Evolutionary conservation across 2,113 vertebrate species (phyloP).

Genomic region (Amphiprion percula): DNA sequence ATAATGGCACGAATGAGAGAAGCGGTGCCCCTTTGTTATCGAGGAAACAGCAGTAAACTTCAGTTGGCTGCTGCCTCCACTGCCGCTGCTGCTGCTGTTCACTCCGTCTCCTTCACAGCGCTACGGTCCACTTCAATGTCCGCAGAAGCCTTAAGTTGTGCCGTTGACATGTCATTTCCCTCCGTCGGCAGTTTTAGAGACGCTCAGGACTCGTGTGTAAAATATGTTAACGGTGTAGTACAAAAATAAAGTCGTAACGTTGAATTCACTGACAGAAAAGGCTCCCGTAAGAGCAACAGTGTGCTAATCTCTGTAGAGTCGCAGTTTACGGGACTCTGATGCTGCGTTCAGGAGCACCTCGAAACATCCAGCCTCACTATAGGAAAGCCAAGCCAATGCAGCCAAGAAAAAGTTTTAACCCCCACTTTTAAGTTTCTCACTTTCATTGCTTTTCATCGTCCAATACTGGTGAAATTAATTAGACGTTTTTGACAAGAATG

Average conservation of each 20-base stretch:
- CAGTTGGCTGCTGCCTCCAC: conserved; percentile 23
- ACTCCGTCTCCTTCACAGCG: conserved; percentile 20
- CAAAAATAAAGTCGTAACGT: neutral
- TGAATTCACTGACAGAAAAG: neutral
- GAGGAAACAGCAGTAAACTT: conserved; percentile 69
- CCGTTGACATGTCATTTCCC: conserved; percentile 67
- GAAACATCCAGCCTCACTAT: rapidly evolving
- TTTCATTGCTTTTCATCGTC: too few relatives aligned
- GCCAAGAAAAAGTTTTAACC: too few relatives aligned
- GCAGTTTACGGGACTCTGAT: conserved; percentile 22
- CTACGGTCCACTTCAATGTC: conserved; percentile 17
- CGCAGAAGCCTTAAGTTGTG: conserved; percentile 19
- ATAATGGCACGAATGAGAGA: neutral
- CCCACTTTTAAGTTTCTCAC: too few relatives aligned
- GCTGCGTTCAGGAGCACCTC: conserved; percentile 38
- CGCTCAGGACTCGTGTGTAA: neutral
- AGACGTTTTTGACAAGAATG: too few relatives aligned
- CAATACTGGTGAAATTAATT: too few relatives aligned
- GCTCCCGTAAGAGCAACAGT: conserved; percentile 48
- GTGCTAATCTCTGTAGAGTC: conserved; percentile 55
- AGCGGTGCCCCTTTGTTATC: conserved; percentile 47
- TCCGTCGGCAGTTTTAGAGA: conserved; percentile 29
- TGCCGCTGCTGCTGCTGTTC: conserved; percentile 17
- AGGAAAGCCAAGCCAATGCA: neutral
- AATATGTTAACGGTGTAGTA: neutral